phyloP scores from a whole-genome alignment of 2,888 invertebrate genomes.

The Pollenia griseotomentosa region DNA sequence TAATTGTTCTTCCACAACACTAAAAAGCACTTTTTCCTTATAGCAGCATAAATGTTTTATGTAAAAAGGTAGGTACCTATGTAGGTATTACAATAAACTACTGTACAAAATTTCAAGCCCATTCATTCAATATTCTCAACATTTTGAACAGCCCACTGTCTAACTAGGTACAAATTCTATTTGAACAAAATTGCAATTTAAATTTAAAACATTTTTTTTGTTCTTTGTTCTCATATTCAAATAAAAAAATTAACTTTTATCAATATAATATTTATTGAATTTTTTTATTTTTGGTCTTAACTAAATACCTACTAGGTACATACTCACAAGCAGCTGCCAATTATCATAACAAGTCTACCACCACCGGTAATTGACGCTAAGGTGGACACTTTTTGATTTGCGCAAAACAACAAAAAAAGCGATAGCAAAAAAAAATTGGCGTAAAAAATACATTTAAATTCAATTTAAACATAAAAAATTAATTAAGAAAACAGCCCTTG shows the following conservation, averaged over 20 bases:
- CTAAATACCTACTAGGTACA: not conserved
- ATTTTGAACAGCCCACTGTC: not conserved
- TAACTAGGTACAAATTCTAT: not conserved
- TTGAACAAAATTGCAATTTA: not conserved
- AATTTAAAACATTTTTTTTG: not conserved
- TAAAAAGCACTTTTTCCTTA: no score
- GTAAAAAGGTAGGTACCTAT: no score
- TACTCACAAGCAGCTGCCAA: conserved; percentile 58
- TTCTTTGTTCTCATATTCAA: not conserved
- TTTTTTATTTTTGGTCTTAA: conserved; percentile 7
- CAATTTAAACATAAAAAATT: conserved; percentile 62
- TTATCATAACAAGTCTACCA: conserved; percentile 66
- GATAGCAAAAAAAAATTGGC: conserved; percentile 10
- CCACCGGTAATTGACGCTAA: conserved; percentile 35
- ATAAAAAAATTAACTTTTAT: not conserved
- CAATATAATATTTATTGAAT: conserved; percentile 14
- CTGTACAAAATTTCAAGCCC: not conserved
- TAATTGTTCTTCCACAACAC: no score
- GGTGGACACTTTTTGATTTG: conserved; percentile 68
- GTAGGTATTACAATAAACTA: not conserved
- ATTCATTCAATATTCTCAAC: not conserved
- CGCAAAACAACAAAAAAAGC: conserved; percentile 24
- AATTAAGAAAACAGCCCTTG: conserved; percentile 71
- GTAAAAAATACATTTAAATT: conserved; percentile 48
- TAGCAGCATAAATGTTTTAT: no score